Conservation (phyloP, 2,797 vertebrate genomes). For the Cryptoprocta ferox region DNA sequence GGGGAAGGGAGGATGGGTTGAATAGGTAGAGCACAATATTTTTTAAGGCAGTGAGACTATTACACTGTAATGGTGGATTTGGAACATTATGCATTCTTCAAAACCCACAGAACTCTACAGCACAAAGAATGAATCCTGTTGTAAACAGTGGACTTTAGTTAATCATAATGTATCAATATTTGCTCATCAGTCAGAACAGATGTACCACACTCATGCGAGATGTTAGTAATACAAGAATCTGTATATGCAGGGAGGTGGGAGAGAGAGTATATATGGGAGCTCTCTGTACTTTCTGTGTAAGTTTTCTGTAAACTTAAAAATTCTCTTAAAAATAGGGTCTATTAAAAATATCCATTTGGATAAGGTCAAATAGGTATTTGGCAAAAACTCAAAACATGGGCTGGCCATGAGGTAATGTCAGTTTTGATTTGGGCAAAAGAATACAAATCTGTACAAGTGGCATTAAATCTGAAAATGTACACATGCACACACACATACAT, state of each 20-base stretch:
- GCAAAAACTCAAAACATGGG: neutral
- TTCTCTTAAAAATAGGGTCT: neutral
- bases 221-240: neutral
- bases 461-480: neutral
- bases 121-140: neutral
- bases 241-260: neutral
- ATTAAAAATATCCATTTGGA: neutral
- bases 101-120: neutral
- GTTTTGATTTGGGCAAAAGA: neutral
- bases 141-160: neutral
- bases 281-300: neutral
- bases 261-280: neutral
- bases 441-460: neutral
- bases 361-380: neutral
- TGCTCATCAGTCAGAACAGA: neutral
- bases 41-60: neutral
- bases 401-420: neutral
- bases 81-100: neutral
- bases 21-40: neutral
- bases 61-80: neutral
- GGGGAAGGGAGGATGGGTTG: neutral
- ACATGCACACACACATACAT: neutral
- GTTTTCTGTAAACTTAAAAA: slow-evolving; percentile 14
- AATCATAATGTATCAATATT: neutral
- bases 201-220: neutral